Conservation (phyloP, 2,888 invertebrate genomes). For the Panopea generosa region DNA sequence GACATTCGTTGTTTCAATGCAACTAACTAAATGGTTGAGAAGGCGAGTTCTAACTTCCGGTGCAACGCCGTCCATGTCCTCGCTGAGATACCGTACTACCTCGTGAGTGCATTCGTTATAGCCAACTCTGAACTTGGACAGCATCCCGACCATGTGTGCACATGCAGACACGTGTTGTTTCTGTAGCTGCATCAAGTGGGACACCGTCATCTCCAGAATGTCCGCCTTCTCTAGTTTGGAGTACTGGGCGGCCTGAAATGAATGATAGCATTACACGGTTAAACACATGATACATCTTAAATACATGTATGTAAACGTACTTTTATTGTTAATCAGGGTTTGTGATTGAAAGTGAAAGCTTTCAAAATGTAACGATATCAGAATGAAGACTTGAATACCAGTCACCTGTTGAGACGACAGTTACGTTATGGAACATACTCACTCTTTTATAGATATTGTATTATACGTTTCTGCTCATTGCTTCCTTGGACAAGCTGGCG, state of each 20-base stretch:
- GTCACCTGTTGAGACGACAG: no score
- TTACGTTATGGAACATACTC: no score
- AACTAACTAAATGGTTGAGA: slow-evolving; percentile 72
- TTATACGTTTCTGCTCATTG: no score
- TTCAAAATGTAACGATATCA: no score
- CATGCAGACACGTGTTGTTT: slow-evolving; percentile 65
- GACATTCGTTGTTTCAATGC: slow-evolving; percentile 52
- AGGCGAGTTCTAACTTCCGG: slow-evolving; percentile 72
- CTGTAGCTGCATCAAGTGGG: slow-evolving; percentile 73
- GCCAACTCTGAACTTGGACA: slow-evolving; percentile 74
- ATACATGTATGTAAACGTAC: no score
- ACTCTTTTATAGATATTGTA: no score
- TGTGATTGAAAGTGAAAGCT: no score
- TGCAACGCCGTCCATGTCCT: slow-evolving; percentile 66
- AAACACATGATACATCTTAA: no score
- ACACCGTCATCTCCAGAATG: slow-evolving; percentile 83
- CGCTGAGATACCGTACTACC: slow-evolving; percentile 76
- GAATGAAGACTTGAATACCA: no score
- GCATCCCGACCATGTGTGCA: slow-evolving; percentile 45
- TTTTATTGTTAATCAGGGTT: no score
- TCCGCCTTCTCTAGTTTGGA: slow-evolving; percentile 84
- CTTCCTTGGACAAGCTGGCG: no score
- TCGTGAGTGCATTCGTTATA: slow-evolving; percentile 80
- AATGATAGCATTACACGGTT: no score
- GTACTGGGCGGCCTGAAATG: slow-evolving; percentile 79